phyloP scores from a whole-genome alignment of 2,113 vertebrate species.

The Oncorhynchus nerka region DNA sequence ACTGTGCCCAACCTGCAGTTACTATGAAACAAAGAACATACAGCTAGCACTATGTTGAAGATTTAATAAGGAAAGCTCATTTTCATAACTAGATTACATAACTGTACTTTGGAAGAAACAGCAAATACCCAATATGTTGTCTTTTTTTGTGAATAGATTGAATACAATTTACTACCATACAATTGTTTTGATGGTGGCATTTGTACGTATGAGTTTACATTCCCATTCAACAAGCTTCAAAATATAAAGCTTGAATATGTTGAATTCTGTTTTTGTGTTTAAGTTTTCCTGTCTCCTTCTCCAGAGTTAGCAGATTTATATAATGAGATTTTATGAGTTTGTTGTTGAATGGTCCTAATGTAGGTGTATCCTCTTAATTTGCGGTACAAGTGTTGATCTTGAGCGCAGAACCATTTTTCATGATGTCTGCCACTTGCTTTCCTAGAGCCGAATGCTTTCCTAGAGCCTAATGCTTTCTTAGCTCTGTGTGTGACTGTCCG shows the following conservation, averaged over 20 bases:
- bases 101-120: slow-evolving; percentile 3
- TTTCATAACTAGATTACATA: slow-evolving; percentile 51
- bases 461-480: neutral
- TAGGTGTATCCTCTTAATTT: neutral
- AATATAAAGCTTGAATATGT: neutral
- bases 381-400: too few relatives aligned
- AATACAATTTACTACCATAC: too few relatives aligned
- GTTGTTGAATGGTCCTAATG: neutral
- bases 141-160: neutral
- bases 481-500: neutral
- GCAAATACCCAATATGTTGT: slow-evolving; percentile 8
- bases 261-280: neutral
- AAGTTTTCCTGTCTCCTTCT: neutral
- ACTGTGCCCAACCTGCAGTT: slow-evolving; percentile 11
- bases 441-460: neutral
- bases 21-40: neutral
- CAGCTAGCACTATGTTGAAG: neutral
- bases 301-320: neutral
- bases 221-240: neutral
- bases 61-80: slow-evolving; percentile 34
- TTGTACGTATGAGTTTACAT: neutral
- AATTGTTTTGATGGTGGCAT: neutral
- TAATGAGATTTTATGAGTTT: neutral
- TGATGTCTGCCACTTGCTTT: neutral
- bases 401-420: too few relatives aligned